Percentiles rank a stretch among this genome's conserved stretches.
These are phyloP conservation scores for Glaucidium brasilianum DNA, from an alignment of 2,113 vertebrate genomes.

Conservation along the genomic window DNA sequence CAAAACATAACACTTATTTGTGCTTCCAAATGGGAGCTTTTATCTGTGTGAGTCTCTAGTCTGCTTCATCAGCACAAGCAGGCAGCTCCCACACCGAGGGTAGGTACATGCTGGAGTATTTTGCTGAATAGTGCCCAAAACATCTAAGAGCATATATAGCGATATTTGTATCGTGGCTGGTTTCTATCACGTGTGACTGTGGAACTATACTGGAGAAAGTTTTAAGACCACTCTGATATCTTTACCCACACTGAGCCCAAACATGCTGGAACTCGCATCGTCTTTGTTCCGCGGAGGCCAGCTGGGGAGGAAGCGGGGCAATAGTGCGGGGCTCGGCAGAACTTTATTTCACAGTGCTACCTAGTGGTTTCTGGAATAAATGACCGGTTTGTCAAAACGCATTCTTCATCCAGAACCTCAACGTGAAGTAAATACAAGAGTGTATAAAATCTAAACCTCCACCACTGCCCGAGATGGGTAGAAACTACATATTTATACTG, in stretches of 20 bases:
- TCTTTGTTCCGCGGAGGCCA: neutral
- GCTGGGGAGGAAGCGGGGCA: neutral
- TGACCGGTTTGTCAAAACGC: neutral
- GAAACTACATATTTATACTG: neutral
- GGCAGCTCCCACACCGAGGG: neutral
- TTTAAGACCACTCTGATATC: neutral
- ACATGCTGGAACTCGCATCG: rapidly evolving
- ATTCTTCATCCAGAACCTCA: neutral
- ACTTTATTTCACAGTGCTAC: constrained; percentile 65
- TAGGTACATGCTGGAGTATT: rapidly evolving
- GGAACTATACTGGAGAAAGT: neutral
- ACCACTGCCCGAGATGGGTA: neutral
- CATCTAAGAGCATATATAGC: no score
- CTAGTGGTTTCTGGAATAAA: constrained; percentile 48
- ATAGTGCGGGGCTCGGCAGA: neutral
- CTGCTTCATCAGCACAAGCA: neutral
- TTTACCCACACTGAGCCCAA: rapidly evolving
- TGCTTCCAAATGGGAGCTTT: neutral
- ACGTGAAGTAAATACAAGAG: rapidly evolving
- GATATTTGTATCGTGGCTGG: rapidly evolving
- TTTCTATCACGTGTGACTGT: neutral
- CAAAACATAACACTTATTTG: neutral
- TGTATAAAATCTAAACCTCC: neutral
- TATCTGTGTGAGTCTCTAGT: neutral
- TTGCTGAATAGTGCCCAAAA: neutral